Conservation (phyloP, 2,113 vertebrate genomes). For the Crotophaga sulcirostris region DNA sequence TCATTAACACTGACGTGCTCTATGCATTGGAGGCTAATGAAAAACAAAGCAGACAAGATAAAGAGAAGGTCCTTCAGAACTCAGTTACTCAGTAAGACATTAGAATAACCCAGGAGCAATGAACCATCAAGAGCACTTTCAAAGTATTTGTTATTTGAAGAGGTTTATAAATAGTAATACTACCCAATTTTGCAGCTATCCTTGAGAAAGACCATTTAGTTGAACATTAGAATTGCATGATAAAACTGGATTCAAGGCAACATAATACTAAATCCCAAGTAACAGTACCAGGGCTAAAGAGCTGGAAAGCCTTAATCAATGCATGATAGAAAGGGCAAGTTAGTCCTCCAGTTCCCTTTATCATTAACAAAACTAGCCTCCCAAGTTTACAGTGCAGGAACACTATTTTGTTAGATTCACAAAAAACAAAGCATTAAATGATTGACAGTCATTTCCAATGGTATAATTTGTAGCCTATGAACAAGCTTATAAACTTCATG, state of each 20-base stretch:
- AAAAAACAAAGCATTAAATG: neutral
- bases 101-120: neutral
- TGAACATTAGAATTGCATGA: neutral
- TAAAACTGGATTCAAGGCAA: neutral
- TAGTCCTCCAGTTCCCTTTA: neutral
- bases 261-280: neutral
- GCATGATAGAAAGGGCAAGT: neutral
- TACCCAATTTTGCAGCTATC: neutral
- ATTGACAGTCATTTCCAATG: neutral
- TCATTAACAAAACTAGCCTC: neutral
- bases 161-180: neutral
- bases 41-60: neutral
- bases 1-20: neutral
- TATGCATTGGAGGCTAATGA: neutral
- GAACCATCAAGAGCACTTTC: neutral
- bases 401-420: neutral
- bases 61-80: neutral
- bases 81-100: neutral
- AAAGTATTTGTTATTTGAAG: neutral
- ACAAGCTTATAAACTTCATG: neutral
- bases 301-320: neutral
- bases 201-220: neutral
- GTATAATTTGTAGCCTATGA: neutral
- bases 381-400: neutral
- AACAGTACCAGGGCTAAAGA: neutral